Evolutionary conservation across 2,888 invertebrate genomes (phyloP).

Genomic region (Entomobrya proxima): DNA sequence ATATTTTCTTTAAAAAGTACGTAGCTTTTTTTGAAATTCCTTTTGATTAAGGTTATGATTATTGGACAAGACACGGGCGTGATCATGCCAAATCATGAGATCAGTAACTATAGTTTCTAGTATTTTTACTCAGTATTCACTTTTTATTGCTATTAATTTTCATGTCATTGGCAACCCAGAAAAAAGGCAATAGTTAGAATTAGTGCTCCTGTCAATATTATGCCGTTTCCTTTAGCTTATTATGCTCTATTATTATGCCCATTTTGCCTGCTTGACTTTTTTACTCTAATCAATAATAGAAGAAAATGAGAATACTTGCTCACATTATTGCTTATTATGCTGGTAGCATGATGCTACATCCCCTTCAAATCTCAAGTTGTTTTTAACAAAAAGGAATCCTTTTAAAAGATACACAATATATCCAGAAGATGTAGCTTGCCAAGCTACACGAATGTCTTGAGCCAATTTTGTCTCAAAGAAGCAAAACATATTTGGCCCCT

Average conservation of each 20-base stretch:
- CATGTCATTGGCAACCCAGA: slow-evolving; percentile 17
- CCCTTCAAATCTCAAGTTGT: neutral
- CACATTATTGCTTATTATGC: no score
- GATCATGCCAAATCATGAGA: slow-evolving; percentile 65
- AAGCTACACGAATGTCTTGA: slow-evolving; percentile 24
- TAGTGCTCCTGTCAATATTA: no score
- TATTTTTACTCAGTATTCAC: slow-evolving; percentile 18
- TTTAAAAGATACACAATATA: slow-evolving; percentile 28
- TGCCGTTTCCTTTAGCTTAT: no score
- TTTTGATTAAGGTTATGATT: slow-evolving; percentile 18
- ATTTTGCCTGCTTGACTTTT: no score
- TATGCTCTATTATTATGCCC: no score
- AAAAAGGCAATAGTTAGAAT: slow-evolving; percentile 1
- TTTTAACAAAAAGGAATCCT: neutral
- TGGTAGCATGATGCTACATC: no score
- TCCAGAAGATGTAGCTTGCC: slow-evolving; percentile 60
- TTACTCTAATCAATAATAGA: no score
- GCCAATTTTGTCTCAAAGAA: slow-evolving; percentile 37
- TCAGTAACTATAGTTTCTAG: slow-evolving; percentile 42
- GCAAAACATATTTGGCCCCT: slow-evolving; percentile 50
- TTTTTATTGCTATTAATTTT: neutral
- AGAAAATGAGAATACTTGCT: no score
- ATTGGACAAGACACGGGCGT: slow-evolving; percentile 56
- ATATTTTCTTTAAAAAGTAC: neutral
- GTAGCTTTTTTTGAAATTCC: slow-evolving; percentile 16